These are phyloP conservation scores for Lepidonotus clava DNA, from an alignment of 2,888 invertebrate genomes.

Conservation along the genomic window DNA sequence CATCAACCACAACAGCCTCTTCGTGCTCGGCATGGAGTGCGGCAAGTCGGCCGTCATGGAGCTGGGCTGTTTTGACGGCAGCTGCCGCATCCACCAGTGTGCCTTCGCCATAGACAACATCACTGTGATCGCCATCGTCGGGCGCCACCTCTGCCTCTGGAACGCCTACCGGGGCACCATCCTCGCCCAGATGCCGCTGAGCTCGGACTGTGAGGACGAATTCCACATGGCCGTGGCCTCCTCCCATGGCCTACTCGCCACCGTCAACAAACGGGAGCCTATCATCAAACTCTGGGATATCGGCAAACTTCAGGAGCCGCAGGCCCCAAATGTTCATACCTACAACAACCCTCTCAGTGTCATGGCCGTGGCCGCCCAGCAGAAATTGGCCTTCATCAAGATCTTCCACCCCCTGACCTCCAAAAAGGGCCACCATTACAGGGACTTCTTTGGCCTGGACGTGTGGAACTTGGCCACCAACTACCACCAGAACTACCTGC, in stretches of 20 bases:
- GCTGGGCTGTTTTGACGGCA: neutral
- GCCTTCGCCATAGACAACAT: slow-evolving; percentile 60
- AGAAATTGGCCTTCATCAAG: slow-evolving; percentile 63
- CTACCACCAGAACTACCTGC: slow-evolving; percentile 58
- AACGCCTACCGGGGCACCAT: slow-evolving; percentile 25
- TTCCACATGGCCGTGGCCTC: slow-evolving; percentile 61
- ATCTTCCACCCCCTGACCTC: slow-evolving; percentile 62
- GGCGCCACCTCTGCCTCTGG: slow-evolving; percentile 40
- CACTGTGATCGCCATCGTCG: slow-evolving; percentile 57
- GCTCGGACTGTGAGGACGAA: slow-evolving; percentile 51
- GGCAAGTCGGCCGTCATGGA: slow-evolving; percentile 49
- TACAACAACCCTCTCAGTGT: slow-evolving; percentile 65
- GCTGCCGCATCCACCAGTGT: neutral
- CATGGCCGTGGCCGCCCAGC: slow-evolving; percentile 57
- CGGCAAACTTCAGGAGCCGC: slow-evolving; percentile 57
- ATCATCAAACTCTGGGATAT: slow-evolving; percentile 67
- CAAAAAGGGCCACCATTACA: slow-evolving; percentile 68
- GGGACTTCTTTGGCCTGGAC: slow-evolving; percentile 71
- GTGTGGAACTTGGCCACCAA: slow-evolving; percentile 66
- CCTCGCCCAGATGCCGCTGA: slow-evolving; percentile 36
- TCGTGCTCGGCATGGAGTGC: slow-evolving; percentile 57
- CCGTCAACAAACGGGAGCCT: slow-evolving; percentile 63
- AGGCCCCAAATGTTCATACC: slow-evolving; percentile 30
- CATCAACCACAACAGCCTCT: slow-evolving; percentile 60
- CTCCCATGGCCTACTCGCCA: slow-evolving; percentile 61